Evolutionary conservation across 2,888 invertebrate genomes (phyloP).

Genomic region (Cheilosia impressa): DNA sequence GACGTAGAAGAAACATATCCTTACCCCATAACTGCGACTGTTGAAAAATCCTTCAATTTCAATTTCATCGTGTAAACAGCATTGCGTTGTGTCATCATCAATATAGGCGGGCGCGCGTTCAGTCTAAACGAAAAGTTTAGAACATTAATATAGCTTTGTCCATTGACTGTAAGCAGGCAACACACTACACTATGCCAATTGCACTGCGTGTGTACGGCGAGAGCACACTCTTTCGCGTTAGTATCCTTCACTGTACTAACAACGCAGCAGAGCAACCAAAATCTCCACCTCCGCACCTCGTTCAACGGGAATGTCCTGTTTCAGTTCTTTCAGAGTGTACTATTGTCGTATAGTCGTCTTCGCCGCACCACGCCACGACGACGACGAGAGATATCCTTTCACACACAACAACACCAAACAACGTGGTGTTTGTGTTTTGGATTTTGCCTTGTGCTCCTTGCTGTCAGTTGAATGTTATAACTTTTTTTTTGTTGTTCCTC

Average conservation of each 20-base stretch:
- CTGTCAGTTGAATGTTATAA: slow-evolving; percentile 64
- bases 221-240: slow-evolving; percentile 46
- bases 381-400: slow-evolving; percentile 38
- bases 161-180: slow-evolving; percentile 8
- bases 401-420: slow-evolving; percentile 44
- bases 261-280: slow-evolving; percentile 10
- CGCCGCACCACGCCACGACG: slow-evolving; percentile 1
- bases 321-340: slow-evolving; percentile 45
- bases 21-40: background rate
- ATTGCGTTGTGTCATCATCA: slow-evolving; percentile 37
- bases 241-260: slow-evolving; percentile 42
- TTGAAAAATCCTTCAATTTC: slow-evolving; percentile 56
- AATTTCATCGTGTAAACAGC: slow-evolving; percentile 49
- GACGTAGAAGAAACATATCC: slow-evolving; percentile 14
- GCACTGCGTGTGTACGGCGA: slow-evolving; percentile 24
- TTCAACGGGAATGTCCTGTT: slow-evolving; percentile 53
- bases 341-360: slow-evolving; percentile 17
- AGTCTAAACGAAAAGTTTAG: slow-evolving; percentile 36
- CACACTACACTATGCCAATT: slow-evolving; percentile 42
- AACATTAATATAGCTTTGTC: slow-evolving; percentile 56
- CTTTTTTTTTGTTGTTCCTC: slow-evolving; percentile 3
- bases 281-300: slow-evolving; percentile 16
- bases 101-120: slow-evolving; percentile 27
- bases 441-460: slow-evolving; percentile 47
- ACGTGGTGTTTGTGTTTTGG: slow-evolving; percentile 65